Conservation (phyloP, 2,113 vertebrate species). For the Scalopus aquaticus region DNA sequence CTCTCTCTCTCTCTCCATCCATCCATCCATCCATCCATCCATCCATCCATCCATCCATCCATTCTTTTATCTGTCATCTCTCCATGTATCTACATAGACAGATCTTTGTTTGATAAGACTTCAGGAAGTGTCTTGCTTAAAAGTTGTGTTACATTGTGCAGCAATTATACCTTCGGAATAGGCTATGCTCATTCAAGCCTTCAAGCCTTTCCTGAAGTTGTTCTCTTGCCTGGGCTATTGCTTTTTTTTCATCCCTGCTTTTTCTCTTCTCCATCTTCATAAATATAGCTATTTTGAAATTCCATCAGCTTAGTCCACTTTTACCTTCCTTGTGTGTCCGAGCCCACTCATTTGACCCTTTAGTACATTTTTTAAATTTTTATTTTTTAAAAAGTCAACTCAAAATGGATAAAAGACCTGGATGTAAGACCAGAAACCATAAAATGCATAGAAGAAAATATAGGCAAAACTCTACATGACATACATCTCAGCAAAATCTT, state of each 20-base stretch:
- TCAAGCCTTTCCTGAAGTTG: neutral
- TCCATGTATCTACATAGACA: neutral
- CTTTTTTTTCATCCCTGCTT: neutral
- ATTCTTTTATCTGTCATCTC: neutral
- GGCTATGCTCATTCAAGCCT: neutral
- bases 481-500: too few species aligned
- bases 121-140: neutral
- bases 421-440: too few species aligned
- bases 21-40: neutral
- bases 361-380: neutral
- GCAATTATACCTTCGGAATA: neutral
- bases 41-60: neutral
- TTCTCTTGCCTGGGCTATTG: neutral
- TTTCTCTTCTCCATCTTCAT: neutral
- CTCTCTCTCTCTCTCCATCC: too few species aligned
- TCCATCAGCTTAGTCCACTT: neutral
- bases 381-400: too few species aligned
- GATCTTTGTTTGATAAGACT: conserved; percentile 10
- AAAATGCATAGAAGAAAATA: too few species aligned
- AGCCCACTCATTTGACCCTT: neutral
- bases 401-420: too few species aligned
- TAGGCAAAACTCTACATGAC: too few species aligned
- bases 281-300: conserved; percentile 6
- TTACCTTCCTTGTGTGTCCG: neutral
- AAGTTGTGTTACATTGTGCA: neutral